phyloP scores from a whole-genome alignment of 2,113 vertebrate species.

The Arothron firmamentum region DNA sequence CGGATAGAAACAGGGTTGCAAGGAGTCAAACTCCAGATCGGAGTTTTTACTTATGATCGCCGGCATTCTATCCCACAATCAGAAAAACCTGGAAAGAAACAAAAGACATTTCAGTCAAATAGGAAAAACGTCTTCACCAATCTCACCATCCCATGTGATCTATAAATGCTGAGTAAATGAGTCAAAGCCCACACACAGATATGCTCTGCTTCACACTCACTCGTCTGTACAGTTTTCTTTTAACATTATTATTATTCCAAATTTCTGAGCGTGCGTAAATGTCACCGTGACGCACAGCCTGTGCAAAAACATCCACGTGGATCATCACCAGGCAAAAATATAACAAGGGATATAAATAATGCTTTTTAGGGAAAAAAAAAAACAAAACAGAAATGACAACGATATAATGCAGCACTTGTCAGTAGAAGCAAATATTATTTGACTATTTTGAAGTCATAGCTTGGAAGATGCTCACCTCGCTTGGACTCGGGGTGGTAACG shows the following conservation, averaged over 20 bases:
- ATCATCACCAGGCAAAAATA: constrained; percentile 1
- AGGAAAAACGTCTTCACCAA: constrained; percentile 12
- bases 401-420: neutral
- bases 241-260: constrained; percentile 29
- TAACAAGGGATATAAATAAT: neutral
- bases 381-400: constrained; percentile 26
- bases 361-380: constrained; percentile 6
- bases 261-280: constrained; percentile 56
- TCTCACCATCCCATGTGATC: neutral
- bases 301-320: constrained; percentile 11
- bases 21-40: constrained; percentile 95
- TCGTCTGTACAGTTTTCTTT: neutral
- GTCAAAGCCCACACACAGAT: constrained; percentile 60
- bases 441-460: neutral
- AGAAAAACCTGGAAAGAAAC: constrained; percentile 50
- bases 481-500: constrained; percentile 49
- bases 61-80: constrained; percentile 80
- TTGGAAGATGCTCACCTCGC: constrained; percentile 62
- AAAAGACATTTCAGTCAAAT: constrained; percentile 36
- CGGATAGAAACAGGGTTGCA: constrained; percentile 97
- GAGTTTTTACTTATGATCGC: constrained; percentile 90
- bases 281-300: constrained; percentile 40
- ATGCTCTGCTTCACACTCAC: too few species aligned
- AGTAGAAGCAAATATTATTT: neutral
- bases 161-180: constrained; percentile 12